Evolutionary conservation across 2,113 vertebrate species (phyloP).

Genomic region (Brachypodius melanocephalos): DNA sequence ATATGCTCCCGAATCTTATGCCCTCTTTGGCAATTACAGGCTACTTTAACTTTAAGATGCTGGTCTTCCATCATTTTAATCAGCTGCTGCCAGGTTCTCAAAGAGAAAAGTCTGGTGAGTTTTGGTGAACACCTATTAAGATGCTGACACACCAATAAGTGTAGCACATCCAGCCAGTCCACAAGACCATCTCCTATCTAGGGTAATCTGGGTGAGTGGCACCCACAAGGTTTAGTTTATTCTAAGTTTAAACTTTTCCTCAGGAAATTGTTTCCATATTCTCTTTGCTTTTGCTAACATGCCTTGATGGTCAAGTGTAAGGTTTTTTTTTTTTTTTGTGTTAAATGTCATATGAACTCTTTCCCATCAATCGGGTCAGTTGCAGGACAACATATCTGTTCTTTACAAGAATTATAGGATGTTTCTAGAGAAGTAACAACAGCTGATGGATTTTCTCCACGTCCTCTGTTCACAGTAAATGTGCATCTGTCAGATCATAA

Average conservation of each 20-base stretch:
- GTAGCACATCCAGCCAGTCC: background rate
- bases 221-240: background rate
- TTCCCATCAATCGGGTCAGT: background rate
- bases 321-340: background rate
- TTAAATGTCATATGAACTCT: background rate
- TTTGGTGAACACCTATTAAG: background rate
- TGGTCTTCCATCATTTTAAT: background rate
- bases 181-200: background rate
- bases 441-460: background rate
- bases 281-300: background rate
- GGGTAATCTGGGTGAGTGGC: background rate
- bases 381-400: background rate
- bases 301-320: background rate
- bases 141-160: background rate
- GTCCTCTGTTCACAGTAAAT: background rate
- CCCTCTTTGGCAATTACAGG: background rate
- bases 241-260: background rate
- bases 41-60: slow-evolving; percentile 31
- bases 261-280: background rate
- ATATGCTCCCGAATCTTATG: background rate
- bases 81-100: background rate
- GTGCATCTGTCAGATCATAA: background rate
- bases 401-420: background rate
- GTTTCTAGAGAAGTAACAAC: background rate
- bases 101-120: background rate